Percentiles rank a stretch among this genome's conserved stretches.
phyloP scores from a whole-genome alignment of 2,888 invertebrate genomes.

The Tipula helvola region DNA sequence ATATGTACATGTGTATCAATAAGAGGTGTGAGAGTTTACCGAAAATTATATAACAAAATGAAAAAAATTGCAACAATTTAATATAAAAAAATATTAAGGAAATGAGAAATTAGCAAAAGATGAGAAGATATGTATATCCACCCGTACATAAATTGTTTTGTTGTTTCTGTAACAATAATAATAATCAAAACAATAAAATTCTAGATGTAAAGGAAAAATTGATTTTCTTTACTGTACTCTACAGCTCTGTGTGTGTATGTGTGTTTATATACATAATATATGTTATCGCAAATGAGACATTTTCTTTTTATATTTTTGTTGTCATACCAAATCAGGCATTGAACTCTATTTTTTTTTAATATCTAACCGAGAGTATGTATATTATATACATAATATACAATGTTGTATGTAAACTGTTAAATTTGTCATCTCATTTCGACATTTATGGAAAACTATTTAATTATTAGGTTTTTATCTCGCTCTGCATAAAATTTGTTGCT shows the following conservation, averaged over 20 bases:
- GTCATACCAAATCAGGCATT: background rate
- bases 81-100: background rate
- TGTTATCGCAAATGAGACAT: slow-evolving; percentile 4
- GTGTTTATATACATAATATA: background rate
- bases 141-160: background rate
- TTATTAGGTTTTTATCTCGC: background rate
- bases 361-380: too few species aligned
- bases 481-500: background rate
- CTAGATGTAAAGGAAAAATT: background rate
- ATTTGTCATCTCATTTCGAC: background rate
- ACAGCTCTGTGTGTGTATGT: background rate
- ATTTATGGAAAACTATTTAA: background rate
- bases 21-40: background rate
- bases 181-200: background rate
- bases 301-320: background rate
- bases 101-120: background rate
- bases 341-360: background rate
- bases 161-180: background rate
- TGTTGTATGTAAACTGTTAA: background rate
- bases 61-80: background rate
- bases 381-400: background rate
- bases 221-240: background rate
- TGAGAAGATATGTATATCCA: background rate
- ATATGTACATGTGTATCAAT: background rate
- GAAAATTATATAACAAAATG: background rate